Base-by-base conservation (phyloP, 2,888 invertebrate species). In the Sesia bembeciformis region DNA sequence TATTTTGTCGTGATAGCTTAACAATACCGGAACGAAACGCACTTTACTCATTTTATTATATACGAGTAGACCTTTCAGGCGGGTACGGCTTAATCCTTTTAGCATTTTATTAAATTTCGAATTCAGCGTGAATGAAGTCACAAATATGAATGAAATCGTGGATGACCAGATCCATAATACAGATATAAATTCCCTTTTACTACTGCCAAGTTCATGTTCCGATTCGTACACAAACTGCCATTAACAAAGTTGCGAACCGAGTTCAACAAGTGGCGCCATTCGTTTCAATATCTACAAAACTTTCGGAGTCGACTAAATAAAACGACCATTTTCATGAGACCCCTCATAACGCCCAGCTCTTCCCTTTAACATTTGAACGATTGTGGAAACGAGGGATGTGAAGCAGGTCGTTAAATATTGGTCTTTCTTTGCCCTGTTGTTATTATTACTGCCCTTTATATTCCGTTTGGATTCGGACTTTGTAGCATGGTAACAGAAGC, bases 241-340 rank as follows among this genome's bases (percentile, higher is more conserved):
- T 87, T 88, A 87, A 78, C 81, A 69, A 83, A 84, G 78, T 85
- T 82, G 77, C 79, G 72, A 76, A 74, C 72, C 66, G 72, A 65
- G 71, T 66, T 78, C 87, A 87, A 88, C 88, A 88, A 86, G 88
- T 88, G 84, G 79, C 76, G 76, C 80, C 76, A 84, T 86, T 86
- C 85, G 81, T 87, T 88, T 88, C 87, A 88, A 87, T 88, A 87
- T 84, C 84, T 81, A 78, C 85, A 81, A 86, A 88, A 88, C 81
- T 87, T 87, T 80, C 81, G 76, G 78, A 78, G 78, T 78, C 80
- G 76, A 79, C 84, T 83, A 82, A 76, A 83, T 79, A 84, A 84
- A 84, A 74, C 81, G 86, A 72, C 87, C 85, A 82, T 52, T 63
- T 61, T 64, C 62, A 68, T 56, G 57, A 59, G 83, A 76, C 56